phyloP scores from a whole-genome alignment of 1,140 invertebrate species.

The Drosophila burlai region DNA sequence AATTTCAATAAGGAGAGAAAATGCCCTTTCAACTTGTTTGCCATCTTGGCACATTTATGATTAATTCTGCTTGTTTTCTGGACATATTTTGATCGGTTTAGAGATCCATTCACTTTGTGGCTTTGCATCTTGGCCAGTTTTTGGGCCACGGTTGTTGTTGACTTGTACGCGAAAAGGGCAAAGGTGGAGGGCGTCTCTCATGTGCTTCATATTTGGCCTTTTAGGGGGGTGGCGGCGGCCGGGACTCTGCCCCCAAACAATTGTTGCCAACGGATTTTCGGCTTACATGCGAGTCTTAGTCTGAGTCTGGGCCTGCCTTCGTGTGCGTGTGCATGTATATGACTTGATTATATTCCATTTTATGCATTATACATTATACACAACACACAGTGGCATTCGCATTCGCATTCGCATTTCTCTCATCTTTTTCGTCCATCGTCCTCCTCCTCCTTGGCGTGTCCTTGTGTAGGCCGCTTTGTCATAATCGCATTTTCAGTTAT shows the following conservation, averaged over 20 bases:
- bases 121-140: constrained; percentile 19
- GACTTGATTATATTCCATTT: constrained; percentile 75
- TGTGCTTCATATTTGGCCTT: constrained; percentile 40
- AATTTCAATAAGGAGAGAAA: not conserved
- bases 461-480: constrained; percentile 40
- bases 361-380: constrained; percentile 65
- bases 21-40: not conserved
- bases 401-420: constrained; percentile 22
- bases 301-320: not conserved
- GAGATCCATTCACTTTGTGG: not conserved
- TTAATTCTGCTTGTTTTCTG: constrained; percentile 1
- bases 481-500: constrained; percentile 51
- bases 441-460: not conserved
- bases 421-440: constrained; percentile 6
- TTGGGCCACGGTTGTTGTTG: constrained; percentile 33
- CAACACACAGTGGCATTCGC: not conserved
- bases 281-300: constrained; percentile 23
- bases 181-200: constrained; percentile 11
- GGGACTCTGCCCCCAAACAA: not conserved
- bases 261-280: constrained; percentile 64
- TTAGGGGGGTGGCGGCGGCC: constrained; percentile 1
- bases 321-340: constrained; percentile 30
- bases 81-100: not conserved
- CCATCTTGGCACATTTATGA: not conserved
- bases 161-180: constrained; percentile 23